These are phyloP conservation scores for Labeo rohita DNA, from an alignment of 2,113 vertebrate genomes.

Conservation along the genomic window DNA sequence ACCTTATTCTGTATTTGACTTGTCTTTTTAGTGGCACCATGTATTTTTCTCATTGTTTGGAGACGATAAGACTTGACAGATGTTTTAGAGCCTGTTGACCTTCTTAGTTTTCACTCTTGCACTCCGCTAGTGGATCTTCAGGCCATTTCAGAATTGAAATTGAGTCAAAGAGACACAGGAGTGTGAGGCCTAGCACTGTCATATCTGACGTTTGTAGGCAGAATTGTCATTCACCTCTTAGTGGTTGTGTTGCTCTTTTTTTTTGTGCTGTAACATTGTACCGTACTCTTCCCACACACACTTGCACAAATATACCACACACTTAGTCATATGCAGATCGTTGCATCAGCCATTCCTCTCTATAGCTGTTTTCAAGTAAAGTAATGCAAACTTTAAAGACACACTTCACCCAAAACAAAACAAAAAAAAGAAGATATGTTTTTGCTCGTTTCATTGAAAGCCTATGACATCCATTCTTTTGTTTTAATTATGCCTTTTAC, in stretches of 20 bases:
- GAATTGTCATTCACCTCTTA: slow-evolving; percentile 2
- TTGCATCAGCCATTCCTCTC: neutral
- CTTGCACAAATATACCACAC: neutral
- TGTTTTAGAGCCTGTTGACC: neutral
- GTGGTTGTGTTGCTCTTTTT: slow-evolving; percentile 14
- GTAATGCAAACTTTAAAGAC: neutral
- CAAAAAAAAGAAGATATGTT: neutral
- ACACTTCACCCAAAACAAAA: no score
- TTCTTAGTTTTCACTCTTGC: neutral
- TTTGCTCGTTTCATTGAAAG: neutral
- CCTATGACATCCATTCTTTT: neutral
- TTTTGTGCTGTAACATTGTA: neutral
- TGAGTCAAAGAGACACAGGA: neutral
- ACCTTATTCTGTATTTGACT: neutral
- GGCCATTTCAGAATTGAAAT: neutral
- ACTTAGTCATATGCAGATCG: neutral
- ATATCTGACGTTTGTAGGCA: neutral
- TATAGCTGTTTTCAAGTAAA: neutral
- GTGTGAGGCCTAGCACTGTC: neutral
- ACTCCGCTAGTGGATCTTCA: neutral
- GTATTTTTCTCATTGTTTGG: neutral
- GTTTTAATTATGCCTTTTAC: neutral
- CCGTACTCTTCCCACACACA: neutral
- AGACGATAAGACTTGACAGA: neutral
- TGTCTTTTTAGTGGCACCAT: neutral